Evolutionary conservation across 2,113 vertebrate genomes (phyloP), one percentile per base, ranked within the genome.

Genomic region (Antennarius striatus): DNA sequence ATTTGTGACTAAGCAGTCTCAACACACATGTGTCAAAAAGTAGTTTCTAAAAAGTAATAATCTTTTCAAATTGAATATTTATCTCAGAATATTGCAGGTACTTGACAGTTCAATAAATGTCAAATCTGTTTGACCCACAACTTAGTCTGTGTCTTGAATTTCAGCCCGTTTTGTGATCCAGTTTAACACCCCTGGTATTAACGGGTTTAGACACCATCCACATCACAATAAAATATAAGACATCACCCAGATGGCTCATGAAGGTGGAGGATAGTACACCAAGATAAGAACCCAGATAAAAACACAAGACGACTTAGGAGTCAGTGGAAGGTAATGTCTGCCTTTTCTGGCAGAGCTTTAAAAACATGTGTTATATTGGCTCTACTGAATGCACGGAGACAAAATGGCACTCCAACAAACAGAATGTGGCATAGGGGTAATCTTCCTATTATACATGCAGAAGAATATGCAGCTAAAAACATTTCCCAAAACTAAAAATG

Each of bases 401-500:
- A 43, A 50, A 56, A 46, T 11, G 13, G 57, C n/a, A 56, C 28
- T 39, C 49, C 14, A 7, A 30, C 43, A 28, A 40, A 68, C 36
- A 74, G n/a, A 28, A 60, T 53, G 65, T 46, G 56, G 63, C 54
- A 12, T 42, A 16, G 17, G 28, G 59, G 45, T 55, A 56, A 17
- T 58, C 68, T 50, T 52, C 43, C 39, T 67, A 32, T 49, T 28
- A n/a, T 46, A 63, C 22, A 16, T 45, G 42, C 42, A 47, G 54
- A 52, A 69, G 53, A 63, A 73, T 46, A 75, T 62, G 43, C 63
- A 61, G 43, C 59, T 70, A 47, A 64, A 69, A 75, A 80, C 54
- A 68, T 82, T 85, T 86, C 80, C 73, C 78, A 73, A 36, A 49
- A 29, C 14, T 71, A 45, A 65, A 66, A 74, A 54, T 48, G 62